phyloP scores from a whole-genome alignment of 2,888 invertebrate genomes.

The Cataglyphis albicans region DNA sequence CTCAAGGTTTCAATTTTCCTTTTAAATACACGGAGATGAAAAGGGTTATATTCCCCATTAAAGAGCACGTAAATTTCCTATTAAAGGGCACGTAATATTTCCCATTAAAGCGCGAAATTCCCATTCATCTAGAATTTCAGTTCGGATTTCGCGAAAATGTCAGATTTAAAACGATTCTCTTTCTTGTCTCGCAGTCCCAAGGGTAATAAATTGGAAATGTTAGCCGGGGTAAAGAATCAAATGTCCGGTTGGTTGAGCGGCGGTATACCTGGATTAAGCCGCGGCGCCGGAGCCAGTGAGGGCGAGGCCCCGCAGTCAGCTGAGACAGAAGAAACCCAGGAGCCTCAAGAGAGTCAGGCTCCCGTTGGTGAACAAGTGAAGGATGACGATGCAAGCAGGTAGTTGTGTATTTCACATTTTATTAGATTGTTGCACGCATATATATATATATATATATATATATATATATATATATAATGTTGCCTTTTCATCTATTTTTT shows the following conservation, averaged over 20 bases:
- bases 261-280: slow-evolving; percentile 91
- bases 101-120: background rate
- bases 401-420: slow-evolving; percentile 59
- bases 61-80: background rate
- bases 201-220: slow-evolving; percentile 91
- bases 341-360: slow-evolving; percentile 84
- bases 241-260: slow-evolving; percentile 94
- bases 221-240: slow-evolving; percentile 94
- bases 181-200: slow-evolving; percentile 87
- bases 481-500: background rate
- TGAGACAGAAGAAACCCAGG: slow-evolving; percentile 81
- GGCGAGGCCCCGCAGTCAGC: slow-evolving; percentile 86
- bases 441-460: too few relatives aligned
- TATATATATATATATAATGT: background rate
- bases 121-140: background rate
- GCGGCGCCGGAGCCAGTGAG: slow-evolving; percentile 86
- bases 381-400: slow-evolving; percentile 94
- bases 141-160: background rate
- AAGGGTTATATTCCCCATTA: background rate
- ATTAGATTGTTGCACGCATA: background rate
- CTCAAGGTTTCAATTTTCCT: background rate
- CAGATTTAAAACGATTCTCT: background rate
- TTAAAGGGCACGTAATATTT: background rate
- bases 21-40: background rate
- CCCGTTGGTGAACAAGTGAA: slow-evolving; percentile 86